Evolutionary conservation across 2,113 vertebrate genomes (phyloP).

Genomic region (Aviceda subcristata): DNA sequence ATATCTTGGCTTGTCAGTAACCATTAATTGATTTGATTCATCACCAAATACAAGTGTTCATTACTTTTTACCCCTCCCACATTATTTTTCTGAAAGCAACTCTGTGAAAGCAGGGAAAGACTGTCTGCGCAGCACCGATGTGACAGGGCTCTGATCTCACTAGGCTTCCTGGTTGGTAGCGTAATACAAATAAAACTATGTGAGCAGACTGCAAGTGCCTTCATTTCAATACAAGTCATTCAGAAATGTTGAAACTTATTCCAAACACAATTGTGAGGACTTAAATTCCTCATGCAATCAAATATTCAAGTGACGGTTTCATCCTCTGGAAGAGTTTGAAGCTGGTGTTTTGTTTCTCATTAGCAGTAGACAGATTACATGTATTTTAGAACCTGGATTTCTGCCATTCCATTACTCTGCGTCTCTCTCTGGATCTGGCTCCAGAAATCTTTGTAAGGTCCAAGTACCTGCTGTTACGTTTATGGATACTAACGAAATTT

Average conservation of each 20-base stretch:
- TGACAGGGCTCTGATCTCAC: not conserved
- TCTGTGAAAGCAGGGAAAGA: not conserved
- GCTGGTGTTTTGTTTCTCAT: constrained; percentile 50
- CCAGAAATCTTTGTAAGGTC: constrained; percentile 1
- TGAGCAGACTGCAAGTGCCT: not conserved
- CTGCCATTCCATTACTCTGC: constrained; percentile 32
- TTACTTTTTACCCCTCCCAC: not conserved
- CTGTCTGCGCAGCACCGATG: not conserved
- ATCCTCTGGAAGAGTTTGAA: constrained; percentile 18
- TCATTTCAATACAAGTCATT: not conserved
- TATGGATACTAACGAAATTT: constrained; percentile 17
- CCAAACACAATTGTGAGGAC: not conserved
- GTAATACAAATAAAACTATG: not conserved
- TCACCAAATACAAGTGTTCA: not conserved
- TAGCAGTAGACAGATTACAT: constrained; percentile 36
- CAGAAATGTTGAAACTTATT: not conserved
- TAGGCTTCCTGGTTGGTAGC: not conserved
- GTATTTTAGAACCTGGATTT: constrained; percentile 42
- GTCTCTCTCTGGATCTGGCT: constrained; percentile 16
- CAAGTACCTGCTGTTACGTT: constrained; percentile 32
- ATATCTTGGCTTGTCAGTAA: not conserved
- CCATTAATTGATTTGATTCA: not conserved
- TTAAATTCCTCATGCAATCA: not conserved
- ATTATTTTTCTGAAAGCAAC: not conserved
- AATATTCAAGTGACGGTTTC: not conserved